These are phyloP conservation scores for Zaprionus ornatus DNA, from an alignment of 1,140 invertebrate genomes.

Conservation along the genomic window DNA sequence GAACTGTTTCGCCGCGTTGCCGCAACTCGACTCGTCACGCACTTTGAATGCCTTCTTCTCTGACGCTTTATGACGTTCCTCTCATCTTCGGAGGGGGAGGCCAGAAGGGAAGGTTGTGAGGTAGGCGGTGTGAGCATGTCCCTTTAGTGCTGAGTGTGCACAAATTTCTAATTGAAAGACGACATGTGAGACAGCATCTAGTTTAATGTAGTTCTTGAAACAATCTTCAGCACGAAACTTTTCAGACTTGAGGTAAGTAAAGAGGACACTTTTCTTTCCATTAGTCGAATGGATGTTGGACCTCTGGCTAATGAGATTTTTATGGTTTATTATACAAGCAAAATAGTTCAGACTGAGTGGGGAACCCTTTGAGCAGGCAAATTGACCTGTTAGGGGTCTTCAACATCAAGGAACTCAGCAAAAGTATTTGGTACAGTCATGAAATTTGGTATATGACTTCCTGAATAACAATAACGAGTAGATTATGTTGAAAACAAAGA, in stretches of 20 bases:
- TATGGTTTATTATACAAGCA: conserved; percentile 22
- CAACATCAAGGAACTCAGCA: not conserved
- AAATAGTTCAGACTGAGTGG: not conserved
- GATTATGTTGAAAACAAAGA: too few relatives aligned
- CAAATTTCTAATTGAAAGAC: conserved; percentile 67
- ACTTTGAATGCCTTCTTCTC: conserved; percentile 19
- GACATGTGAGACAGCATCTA: conserved; percentile 33
- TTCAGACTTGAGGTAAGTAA: conserved; percentile 11
- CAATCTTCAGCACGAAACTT: conserved; percentile 21
- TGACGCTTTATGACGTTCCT: conserved; percentile 47
- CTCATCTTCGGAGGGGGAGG: not conserved
- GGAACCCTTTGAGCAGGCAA: not conserved
- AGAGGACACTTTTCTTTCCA: conserved; percentile 56
- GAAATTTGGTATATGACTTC: not conserved
- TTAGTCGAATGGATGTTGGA: conserved; percentile 35
- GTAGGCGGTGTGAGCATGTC: conserved; percentile 29
- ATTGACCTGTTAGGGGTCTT: not conserved
- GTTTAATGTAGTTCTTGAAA: conserved; percentile 13
- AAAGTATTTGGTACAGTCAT: not conserved
- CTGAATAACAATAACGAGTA: not conserved
- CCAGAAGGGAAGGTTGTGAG: not conserved
- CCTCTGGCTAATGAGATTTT: conserved; percentile 37
- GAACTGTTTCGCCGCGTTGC: conserved; percentile 28
- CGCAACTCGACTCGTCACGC: conserved; percentile 43
- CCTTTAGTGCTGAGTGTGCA: conserved; percentile 63